These are phyloP conservation scores for Atrina japonica DNA, from an alignment of 2,888 invertebrate genomes.

Conservation along the genomic window DNA sequence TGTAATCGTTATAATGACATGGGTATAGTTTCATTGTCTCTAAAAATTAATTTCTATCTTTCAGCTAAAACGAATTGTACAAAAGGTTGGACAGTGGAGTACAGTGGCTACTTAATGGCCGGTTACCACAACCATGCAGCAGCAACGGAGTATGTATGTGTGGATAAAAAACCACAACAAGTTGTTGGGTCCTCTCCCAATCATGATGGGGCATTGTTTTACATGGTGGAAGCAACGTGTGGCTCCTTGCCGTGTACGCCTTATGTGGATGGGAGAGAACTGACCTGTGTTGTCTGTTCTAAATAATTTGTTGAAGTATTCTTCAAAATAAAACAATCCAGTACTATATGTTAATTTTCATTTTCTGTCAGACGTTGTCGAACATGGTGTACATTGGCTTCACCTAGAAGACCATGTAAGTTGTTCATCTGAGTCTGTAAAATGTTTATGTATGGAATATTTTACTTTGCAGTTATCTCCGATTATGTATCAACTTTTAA, in stretches of 20 bases:
- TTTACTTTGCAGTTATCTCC: too few species aligned
- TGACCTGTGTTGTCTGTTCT: conserved; percentile 61
- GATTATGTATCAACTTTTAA: too few species aligned
- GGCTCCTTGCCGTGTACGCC: conserved; percentile 60
- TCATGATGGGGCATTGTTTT: conserved; percentile 48
- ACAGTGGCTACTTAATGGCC: conserved; percentile 55
- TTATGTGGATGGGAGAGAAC: conserved; percentile 47
- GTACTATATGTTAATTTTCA: too few species aligned
- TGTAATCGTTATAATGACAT: too few species aligned
- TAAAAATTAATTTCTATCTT: neutral
- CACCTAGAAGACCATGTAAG: too few species aligned
- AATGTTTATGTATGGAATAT: too few species aligned
- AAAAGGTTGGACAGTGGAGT: conserved; percentile 56
- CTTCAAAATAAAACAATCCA: too few species aligned
- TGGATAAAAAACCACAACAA: conserved; percentile 51
- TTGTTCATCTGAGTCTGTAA: too few species aligned
- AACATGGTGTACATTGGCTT: too few species aligned
- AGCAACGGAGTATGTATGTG: conserved; percentile 45
- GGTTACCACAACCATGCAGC: conserved; percentile 29
- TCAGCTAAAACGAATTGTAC: conserved; percentile 43
- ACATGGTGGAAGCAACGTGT: conserved; percentile 50
- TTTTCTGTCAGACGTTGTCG: too few species aligned
- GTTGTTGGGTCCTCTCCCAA: conserved; percentile 25
- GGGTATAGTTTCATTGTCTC: neutral
- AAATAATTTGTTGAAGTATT: too few species aligned